These are phyloP conservation scores for Chelonus insularis DNA, from an alignment of 1,140 invertebrate species.

Conservation along the genomic window DNA sequence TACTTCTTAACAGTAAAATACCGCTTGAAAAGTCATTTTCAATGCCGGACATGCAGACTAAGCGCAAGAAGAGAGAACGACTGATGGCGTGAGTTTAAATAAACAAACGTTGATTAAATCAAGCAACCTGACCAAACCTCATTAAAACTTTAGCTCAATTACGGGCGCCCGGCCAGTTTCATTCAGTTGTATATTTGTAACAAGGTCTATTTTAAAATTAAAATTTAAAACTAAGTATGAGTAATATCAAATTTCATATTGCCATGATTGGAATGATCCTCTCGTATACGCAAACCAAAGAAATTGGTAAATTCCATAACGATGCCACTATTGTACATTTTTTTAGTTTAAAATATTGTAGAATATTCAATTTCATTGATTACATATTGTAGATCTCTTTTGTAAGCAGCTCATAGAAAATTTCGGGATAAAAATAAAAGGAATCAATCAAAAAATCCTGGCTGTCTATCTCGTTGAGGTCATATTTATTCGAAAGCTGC, in stretches of 20 bases:
- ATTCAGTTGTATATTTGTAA: conserved; percentile 14
- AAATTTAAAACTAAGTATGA: neutral
- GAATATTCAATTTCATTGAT: too few relatives aligned
- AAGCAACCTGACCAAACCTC: conserved; percentile 20
- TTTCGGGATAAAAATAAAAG: too few relatives aligned
- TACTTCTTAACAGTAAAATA: conserved; percentile 55
- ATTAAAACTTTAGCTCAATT: conserved; percentile 28
- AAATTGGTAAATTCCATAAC: too few relatives aligned
- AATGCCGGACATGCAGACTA: conserved; percentile 80
- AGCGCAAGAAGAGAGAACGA: conserved; percentile 70
- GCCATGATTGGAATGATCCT: conserved; percentile 14
- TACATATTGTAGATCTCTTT: too few relatives aligned
- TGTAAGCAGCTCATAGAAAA: too few relatives aligned
- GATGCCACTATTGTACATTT: too few relatives aligned
- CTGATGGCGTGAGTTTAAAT: conserved; percentile 67
- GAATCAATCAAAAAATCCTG: too few relatives aligned
- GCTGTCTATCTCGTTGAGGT: too few relatives aligned
- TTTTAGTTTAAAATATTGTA: too few relatives aligned
- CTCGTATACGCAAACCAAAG: too few relatives aligned
- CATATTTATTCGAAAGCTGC: too few relatives aligned
- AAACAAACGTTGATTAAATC: conserved; percentile 22
- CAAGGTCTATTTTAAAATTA: neutral
- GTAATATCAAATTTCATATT: neutral
- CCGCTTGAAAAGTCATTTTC: conserved; percentile 78
- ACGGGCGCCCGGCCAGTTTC: neutral